phyloP scores from a whole-genome alignment of 2,888 invertebrate species.

The Lasioglossum malachurum region DNA sequence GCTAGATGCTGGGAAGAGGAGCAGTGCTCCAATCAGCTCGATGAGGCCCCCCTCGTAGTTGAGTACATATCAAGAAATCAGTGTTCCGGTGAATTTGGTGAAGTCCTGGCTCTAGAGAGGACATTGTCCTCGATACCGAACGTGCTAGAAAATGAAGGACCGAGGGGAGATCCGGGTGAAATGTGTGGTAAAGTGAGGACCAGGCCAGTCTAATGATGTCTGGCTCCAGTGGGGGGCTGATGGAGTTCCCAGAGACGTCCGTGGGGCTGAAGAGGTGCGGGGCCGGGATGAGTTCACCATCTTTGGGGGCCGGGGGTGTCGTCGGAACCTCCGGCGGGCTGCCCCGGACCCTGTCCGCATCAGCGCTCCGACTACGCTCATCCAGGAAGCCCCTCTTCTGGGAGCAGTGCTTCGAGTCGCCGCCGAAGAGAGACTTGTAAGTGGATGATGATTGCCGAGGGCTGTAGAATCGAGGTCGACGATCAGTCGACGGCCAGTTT shows the following conservation, averaged over 20 bases:
- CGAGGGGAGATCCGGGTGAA: background rate
- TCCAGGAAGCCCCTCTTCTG: conserved; percentile 91
- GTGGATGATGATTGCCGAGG: conserved; percentile 80
- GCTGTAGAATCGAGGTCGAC: conserved; percentile 24
- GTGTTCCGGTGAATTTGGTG: background rate
- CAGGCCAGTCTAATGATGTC: conserved; percentile 74
- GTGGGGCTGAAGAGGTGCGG: conserved; percentile 83
- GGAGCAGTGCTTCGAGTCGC: conserved; percentile 93
- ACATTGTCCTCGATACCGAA: background rate
- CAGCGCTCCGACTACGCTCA: conserved; percentile 90
- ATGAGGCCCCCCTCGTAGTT: background rate
- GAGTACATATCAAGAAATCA: too few species aligned
- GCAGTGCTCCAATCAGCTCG: background rate
- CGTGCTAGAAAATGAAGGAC: background rate
- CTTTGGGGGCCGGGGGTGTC: conserved; percentile 77
- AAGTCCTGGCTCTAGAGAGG: background rate
- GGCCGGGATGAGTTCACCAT: conserved; percentile 85
- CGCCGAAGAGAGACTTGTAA: conserved; percentile 90
- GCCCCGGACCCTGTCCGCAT: conserved; percentile 91
- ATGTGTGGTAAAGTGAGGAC: conserved; percentile 26
- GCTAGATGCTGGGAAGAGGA: background rate
- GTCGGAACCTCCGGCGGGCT: conserved; percentile 84
- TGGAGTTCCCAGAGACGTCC: conserved; percentile 68
- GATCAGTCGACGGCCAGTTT: conserved; percentile 11
- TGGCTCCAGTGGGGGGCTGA: conserved; percentile 79